Percentiles rank a stretch among this genome's conserved stretches.
Evolutionary conservation across 2,888 invertebrate genomes (phyloP).

Genomic region (Galeruca laticollis): DNA sequence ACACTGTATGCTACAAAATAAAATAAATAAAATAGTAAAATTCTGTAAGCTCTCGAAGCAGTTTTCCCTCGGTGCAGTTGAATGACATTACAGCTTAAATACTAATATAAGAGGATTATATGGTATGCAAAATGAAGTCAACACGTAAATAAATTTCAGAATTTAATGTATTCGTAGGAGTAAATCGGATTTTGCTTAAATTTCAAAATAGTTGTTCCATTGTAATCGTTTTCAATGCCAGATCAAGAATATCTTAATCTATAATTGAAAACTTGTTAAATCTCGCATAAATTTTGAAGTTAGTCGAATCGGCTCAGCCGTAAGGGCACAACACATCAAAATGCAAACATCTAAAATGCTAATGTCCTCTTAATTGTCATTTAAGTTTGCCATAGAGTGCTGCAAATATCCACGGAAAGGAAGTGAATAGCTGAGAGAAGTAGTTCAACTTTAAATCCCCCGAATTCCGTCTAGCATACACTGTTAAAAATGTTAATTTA

Average conservation of each 20-base stretch:
- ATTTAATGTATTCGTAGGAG: no score
- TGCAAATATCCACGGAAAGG: slow-evolving; percentile 23
- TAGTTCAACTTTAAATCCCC: slow-evolving; percentile 17
- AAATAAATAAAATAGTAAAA: no score
- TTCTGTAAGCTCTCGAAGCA: no score
- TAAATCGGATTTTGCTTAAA: no score
- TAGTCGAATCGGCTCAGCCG: slow-evolving; percentile 18
- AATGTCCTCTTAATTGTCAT: slow-evolving; percentile 33
- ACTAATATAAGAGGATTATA: no score
- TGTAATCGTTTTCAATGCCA: background rate
- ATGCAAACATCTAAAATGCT: slow-evolving; percentile 32
- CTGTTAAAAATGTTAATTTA: background rate
- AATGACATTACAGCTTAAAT: no score
- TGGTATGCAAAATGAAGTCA: no score
- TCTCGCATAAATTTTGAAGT: slow-evolving; percentile 25
- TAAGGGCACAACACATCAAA: slow-evolving; percentile 24
- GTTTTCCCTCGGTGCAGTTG: no score
- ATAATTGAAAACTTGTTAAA: slow-evolving; percentile 32
- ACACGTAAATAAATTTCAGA: no score
- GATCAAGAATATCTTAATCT: slow-evolving; percentile 10
- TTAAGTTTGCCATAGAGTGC: slow-evolving; percentile 23
- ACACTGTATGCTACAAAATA: no score
- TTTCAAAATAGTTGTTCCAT: background rate
- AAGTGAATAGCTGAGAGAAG: slow-evolving; percentile 21
- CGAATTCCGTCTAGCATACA: background rate